phyloP scores from a whole-genome alignment of 2,113 vertebrate genomes.

The Gallinago undulata region DNA sequence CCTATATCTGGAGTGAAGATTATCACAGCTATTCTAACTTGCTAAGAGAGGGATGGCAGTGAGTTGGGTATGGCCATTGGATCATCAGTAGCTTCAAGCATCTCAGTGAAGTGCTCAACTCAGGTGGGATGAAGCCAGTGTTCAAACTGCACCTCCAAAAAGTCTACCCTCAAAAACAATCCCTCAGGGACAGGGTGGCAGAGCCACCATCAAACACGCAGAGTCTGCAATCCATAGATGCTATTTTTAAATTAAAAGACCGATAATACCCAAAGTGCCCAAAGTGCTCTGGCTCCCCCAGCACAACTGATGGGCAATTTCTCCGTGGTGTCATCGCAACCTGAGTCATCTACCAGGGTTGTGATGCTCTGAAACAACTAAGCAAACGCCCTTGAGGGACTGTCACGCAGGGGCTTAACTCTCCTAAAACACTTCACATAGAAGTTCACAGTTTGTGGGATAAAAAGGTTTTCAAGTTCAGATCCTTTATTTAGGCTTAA shows the following conservation, averaged over 20 bases:
- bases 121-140: not conserved
- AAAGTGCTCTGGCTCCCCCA: not conserved
- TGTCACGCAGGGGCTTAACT: not conserved
- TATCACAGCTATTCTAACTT: not conserved
- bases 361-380: not conserved
- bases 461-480: conserved; percentile 19
- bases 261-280: not conserved
- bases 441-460: not conserved
- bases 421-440: not conserved
- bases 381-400: not conserved
- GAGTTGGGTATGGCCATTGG: not conserved
- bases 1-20: not conserved
- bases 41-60: not conserved
- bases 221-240: not conserved
- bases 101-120: not conserved
- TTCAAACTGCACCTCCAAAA: not conserved
- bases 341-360: not conserved
- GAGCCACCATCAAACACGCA: not conserved
- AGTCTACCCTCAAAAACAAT: not conserved
- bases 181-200: not conserved
- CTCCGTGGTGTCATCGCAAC: fast-evolving
- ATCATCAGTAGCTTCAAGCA: not conserved
- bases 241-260: not conserved
- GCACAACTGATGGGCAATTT: not conserved
- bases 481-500: not conserved